Evolutionary conservation across 2,113 vertebrate species (phyloP).

Genomic region (Gila orcuttii): DNA sequence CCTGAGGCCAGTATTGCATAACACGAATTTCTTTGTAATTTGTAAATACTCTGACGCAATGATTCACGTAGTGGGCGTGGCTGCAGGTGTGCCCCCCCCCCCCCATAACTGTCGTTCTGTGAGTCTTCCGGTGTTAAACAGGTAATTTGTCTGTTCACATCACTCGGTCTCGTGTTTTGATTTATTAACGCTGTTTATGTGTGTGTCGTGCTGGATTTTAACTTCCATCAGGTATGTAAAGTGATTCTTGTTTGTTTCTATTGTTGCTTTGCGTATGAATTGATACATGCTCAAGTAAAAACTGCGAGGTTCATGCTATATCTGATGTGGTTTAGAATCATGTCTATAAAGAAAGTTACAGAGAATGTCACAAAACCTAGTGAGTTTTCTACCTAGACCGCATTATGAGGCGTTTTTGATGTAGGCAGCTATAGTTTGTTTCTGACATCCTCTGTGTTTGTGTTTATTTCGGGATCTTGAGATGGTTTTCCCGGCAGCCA

Average conservation of each 20-base stretch:
- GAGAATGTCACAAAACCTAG: neutral
- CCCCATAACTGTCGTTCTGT: too few species aligned
- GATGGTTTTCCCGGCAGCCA: neutral
- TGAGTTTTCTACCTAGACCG: too few species aligned
- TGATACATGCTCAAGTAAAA: neutral
- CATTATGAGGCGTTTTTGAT: neutral
- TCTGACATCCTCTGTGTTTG: neutral
- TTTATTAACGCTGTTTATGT: neutral
- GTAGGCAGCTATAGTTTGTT: neutral
- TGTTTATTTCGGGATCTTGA: neutral
- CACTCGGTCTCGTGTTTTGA: neutral
- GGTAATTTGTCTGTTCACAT: conserved; percentile 2
- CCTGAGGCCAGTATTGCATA: neutral
- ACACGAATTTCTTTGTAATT: neutral
- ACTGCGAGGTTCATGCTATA: neutral
- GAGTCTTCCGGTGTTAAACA: conserved; percentile 1
- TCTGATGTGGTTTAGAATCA: neutral
- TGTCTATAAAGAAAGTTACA: neutral
- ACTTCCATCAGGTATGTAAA: neutral
- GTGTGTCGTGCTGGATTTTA: neutral
- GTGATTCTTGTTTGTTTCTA: too few species aligned
- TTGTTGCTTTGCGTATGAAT: neutral
- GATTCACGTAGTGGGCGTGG: neutral
- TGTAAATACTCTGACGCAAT: neutral
- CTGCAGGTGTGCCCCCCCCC: neutral